Evolutionary conservation across 1,140 invertebrate genomes (phyloP).

Genomic region (Scaptomyza pallida): DNA sequence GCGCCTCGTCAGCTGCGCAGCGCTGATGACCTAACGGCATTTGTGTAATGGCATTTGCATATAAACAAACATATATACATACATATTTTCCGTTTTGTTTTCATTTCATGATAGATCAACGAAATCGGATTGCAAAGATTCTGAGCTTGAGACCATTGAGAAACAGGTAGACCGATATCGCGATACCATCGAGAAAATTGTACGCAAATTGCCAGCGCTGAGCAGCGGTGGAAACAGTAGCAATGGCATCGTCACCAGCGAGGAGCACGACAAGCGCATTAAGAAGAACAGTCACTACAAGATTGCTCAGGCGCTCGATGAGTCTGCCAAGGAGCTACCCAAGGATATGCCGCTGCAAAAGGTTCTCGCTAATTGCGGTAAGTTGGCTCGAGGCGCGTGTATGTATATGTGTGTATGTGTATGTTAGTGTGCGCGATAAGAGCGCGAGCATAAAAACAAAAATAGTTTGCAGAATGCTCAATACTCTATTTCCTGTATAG

Average conservation of each 20-base stretch:
- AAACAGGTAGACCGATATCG: conserved; percentile 94
- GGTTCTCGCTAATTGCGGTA: conserved; percentile 86
- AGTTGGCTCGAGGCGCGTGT: conserved; percentile 50
- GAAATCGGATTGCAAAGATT: conserved; percentile 92
- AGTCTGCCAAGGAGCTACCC: conserved; percentile 86
- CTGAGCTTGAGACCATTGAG: conserved; percentile 94
- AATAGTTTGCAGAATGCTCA: background rate
- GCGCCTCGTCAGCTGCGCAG: conserved; percentile 34
- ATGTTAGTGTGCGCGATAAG: conserved; percentile 25
- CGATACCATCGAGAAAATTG: conserved; percentile 88
- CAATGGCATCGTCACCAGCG: conserved; percentile 83
- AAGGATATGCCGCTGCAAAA: conserved; percentile 86
- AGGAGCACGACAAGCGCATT: conserved; percentile 90
- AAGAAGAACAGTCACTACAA: conserved; percentile 86
- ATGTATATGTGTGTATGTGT: conserved; percentile 17
- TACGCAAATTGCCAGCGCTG: conserved; percentile 86
- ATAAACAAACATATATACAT: background rate
- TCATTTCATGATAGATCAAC: conserved; percentile 85
- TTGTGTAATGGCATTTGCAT: conserved; percentile 35
- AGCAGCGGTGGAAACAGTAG: conserved; percentile 57
- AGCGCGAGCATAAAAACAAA: background rate
- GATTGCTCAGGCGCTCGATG: conserved; percentile 85
- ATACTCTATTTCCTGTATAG: too few species aligned
- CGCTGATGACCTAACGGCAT: conserved; percentile 73
- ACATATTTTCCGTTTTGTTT: conserved; percentile 37